phyloP scores from a whole-genome alignment of 2,797 vertebrate genomes.

The Meriones psammophilus region DNA sequence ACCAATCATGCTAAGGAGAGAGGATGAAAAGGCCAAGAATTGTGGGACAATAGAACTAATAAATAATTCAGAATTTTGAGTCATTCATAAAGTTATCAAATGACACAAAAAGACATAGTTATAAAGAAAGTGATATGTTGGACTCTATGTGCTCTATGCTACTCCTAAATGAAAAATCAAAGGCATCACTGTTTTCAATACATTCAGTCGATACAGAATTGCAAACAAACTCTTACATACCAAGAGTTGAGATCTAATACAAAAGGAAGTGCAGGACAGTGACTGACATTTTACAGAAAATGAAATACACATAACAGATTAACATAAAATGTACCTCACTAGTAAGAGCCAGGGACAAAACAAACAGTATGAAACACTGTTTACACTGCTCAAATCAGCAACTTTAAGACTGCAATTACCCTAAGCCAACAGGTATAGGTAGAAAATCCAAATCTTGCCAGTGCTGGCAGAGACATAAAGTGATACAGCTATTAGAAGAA shows the following conservation, averaged over 20 bases:
- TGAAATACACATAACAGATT: neutral
- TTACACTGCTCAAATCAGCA: neutral
- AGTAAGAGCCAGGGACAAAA: neutral
- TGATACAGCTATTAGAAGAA: neutral
- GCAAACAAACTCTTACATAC: neutral
- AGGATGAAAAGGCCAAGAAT: neutral
- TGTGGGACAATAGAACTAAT: neutral
- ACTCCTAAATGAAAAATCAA: neutral
- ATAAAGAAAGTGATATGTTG: neutral
- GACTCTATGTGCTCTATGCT: neutral
- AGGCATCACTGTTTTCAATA: neutral
- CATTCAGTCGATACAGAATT: neutral
- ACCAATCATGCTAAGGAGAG: neutral
- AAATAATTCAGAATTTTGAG: neutral
- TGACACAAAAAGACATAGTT: neutral
- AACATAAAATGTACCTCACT: neutral
- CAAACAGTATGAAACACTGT: neutral
- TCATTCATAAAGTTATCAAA: neutral
- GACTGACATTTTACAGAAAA: neutral
- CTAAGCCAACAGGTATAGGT: neutral
- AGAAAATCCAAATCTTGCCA: constrained; percentile 27
- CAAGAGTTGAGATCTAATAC: neutral
- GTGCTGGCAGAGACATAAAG: neutral
- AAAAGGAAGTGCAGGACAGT: neutral
- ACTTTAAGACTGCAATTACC: neutral